A percentile compares a stretch with the other conserved stretches of the same genome.
Evolutionary conservation across 2,888 invertebrate genomes (phyloP).

Genomic region (Drymonia ruficornis): DNA sequence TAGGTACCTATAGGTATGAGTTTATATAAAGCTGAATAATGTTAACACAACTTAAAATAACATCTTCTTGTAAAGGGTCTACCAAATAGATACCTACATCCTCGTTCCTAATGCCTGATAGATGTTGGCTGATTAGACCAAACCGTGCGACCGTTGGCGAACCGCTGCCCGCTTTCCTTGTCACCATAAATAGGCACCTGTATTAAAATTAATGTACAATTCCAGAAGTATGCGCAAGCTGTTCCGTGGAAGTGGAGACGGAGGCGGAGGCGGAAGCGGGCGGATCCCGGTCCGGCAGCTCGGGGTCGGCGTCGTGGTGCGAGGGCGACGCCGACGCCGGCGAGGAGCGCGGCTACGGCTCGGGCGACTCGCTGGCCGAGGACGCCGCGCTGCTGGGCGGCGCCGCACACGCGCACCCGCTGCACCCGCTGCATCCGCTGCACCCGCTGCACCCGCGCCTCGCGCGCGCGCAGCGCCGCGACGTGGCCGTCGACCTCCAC

Average conservation of each 20-base stretch:
- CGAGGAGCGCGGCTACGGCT: constrained; percentile 81
- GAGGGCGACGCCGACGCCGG: constrained; percentile 77
- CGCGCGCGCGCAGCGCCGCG: constrained; percentile 66
- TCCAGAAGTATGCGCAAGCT: constrained; percentile 77
- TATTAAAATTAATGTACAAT: constrained; percentile 23
- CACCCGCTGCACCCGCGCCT: constrained; percentile 57
- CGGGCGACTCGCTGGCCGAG: constrained; percentile 80
- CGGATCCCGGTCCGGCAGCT: constrained; percentile 68
- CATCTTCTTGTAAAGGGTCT: too few species aligned
- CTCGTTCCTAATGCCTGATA: too few species aligned
- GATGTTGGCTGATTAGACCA: too few species aligned
- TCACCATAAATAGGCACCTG: neutral
- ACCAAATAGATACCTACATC: too few species aligned
- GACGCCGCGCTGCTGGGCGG: constrained; percentile 75
- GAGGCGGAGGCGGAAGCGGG: constrained; percentile 74
- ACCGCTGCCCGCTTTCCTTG: too few species aligned
- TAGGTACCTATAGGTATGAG: too few species aligned
- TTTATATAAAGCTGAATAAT: too few species aligned
- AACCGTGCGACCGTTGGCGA: too few species aligned
- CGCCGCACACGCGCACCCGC: constrained; percentile 46
- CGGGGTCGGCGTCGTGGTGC: constrained; percentile 81
- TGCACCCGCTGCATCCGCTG: constrained; percentile 50
- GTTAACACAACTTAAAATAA: too few species aligned
- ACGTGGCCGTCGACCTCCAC: constrained; percentile 79
- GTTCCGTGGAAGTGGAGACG: constrained; percentile 78